Evolutionary conservation across 1,140 invertebrate species (phyloP).

Genomic region (Micrasema longulum): DNA sequence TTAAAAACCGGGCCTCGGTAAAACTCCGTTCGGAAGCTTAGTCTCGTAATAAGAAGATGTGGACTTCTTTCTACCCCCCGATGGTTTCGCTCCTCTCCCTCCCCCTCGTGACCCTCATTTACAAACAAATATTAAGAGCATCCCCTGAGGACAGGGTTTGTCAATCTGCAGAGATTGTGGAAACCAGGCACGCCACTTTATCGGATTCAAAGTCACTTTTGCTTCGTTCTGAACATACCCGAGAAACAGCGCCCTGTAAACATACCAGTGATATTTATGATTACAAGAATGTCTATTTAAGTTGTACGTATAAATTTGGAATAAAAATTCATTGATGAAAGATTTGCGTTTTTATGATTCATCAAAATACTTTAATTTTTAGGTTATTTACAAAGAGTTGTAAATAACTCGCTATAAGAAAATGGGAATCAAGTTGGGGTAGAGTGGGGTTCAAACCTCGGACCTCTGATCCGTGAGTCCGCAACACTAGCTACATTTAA

Average conservation of each 20-base stretch:
- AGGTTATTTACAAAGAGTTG: too few relatives aligned
- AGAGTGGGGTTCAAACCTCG: too few relatives aligned
- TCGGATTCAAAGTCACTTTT: conserved; percentile 23
- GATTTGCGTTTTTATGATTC: too few relatives aligned
- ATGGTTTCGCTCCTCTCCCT: conserved; percentile 2
- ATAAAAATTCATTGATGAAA: too few relatives aligned
- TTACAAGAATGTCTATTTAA: too few relatives aligned
- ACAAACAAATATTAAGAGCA: conserved; percentile 47
- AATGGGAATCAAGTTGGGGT: too few relatives aligned
- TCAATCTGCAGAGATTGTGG: conserved; percentile 40
- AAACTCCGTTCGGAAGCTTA: conserved; percentile 22
- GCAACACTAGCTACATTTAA: too few relatives aligned
- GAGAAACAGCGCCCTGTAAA: neutral
- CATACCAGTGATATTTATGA: too few relatives aligned
- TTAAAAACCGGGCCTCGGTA: neutral
- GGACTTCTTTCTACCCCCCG: conserved; percentile 28
- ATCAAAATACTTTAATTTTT: too few relatives aligned
- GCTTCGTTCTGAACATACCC: neutral
- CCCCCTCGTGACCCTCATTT: conserved; percentile 42
- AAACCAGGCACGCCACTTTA: conserved; percentile 15
- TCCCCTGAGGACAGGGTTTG: conserved; percentile 27
- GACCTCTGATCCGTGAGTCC: too few relatives aligned
- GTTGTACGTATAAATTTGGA: too few relatives aligned
- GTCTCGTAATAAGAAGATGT: conserved; percentile 38
- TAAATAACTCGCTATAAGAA: too few relatives aligned